A percentile compares a stretch with the other conserved stretches of the same genome.
These are phyloP conservation scores for Ctenodactylus gundi DNA, from an alignment of 2,113 vertebrate species.

Conservation along the genomic window DNA sequence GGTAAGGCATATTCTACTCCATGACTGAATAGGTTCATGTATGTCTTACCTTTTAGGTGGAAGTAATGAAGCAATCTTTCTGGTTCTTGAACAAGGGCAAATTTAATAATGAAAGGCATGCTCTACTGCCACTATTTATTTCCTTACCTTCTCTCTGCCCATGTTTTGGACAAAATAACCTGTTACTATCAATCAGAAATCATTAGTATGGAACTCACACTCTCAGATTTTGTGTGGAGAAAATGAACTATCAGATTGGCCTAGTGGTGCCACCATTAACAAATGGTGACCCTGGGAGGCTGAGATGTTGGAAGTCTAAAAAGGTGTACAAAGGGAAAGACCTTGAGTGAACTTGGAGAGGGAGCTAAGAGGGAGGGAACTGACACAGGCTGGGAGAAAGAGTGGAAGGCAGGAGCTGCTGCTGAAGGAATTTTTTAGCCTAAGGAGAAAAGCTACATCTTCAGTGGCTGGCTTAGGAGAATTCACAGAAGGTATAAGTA, in stretches of 20 bases:
- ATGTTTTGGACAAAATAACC: not conserved
- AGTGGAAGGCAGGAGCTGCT: not conserved
- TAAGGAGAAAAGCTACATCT: not conserved
- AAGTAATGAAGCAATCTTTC: not conserved
- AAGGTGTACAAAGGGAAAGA: not conserved
- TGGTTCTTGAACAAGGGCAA: not conserved
- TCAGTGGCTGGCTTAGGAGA: not conserved
- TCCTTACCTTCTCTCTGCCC: not conserved
- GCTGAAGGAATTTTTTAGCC: not conserved
- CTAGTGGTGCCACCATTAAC: not conserved
- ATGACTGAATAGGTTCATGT: not conserved
- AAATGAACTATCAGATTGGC: not conserved
- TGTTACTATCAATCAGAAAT: not conserved
- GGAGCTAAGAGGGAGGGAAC: not conserved
- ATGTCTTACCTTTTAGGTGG: not conserved
- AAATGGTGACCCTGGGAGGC: not conserved
- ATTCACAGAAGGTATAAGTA: not conserved
- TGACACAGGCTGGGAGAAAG: not conserved
- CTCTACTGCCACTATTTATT: not conserved
- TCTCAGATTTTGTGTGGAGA: not conserved
- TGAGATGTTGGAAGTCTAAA: not conserved
- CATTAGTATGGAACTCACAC: not conserved
- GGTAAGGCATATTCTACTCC: not conserved
- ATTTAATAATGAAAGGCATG: not conserved
- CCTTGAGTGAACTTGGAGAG: not conserved